A percentile compares a stretch with the other conserved stretches of the same genome.
Conservation (phyloP, 2,888 invertebrate genomes). For the Apodemia hepburni region DNA sequence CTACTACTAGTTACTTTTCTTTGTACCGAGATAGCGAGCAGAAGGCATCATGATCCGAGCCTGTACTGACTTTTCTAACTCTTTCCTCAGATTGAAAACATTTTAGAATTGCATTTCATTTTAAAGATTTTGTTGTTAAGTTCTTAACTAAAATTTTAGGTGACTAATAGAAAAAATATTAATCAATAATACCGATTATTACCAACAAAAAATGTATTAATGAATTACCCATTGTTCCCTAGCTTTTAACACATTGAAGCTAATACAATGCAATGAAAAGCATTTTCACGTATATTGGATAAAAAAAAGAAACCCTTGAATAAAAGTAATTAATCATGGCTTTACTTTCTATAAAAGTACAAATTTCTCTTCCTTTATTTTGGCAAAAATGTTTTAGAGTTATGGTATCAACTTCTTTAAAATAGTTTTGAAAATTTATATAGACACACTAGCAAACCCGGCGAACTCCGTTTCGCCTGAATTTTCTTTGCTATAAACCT, state of each 20-base stretch:
- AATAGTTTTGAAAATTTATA: background rate
- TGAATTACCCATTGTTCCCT: background rate
- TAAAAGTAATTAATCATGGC: background rate
- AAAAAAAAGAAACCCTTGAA: conserved; percentile 1
- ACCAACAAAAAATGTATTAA: background rate
- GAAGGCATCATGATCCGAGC: no score
- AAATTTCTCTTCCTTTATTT: background rate
- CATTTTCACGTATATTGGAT: background rate
- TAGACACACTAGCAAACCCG: no score
- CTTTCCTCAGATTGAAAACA: no score
- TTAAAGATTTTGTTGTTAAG: no score
- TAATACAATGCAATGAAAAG: background rate
- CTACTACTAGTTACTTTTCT: no score
- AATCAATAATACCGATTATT: background rate
- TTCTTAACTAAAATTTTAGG: no score
- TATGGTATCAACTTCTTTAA: no score
- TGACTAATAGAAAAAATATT: background rate
- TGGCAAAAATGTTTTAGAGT: background rate
- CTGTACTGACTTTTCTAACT: no score
- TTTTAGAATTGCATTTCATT: no score
- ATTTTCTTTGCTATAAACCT: no score
- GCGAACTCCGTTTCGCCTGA: no score
- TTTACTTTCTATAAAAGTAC: background rate
- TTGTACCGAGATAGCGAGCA: no score
- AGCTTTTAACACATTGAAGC: conserved; percentile 8